Base-by-base conservation (phyloP, 2,888 invertebrate genomes). In the Catocala sponsa region DNA sequence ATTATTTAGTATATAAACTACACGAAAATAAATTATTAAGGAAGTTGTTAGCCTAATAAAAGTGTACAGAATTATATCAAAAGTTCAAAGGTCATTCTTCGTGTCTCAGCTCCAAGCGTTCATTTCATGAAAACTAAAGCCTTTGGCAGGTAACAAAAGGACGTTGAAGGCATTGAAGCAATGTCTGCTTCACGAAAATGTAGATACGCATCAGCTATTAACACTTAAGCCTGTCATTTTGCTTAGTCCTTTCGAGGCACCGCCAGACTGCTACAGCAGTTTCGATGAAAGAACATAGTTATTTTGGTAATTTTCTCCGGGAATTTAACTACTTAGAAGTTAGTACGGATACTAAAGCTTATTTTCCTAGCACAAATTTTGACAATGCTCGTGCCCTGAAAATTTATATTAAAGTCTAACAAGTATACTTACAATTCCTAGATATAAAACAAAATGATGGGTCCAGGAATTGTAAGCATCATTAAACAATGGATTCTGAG, bases 131-230 rank as follows among this genome's bases (percentile, higher is more conserved):
- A 59, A 73, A 70, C 59, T 68, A 58, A 67, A 74, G 63, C 51
- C 67, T 64, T 70, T 62, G 38, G 50, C 55, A 57, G 65, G 64
- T 65, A 70, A 82, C 82, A 81, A 82, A 80, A 81, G 79, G 56
- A 50, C 35, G 63, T 62, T 56, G 59, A 41, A 63, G 68, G 76
- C 64, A 62, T 69, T 61, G 68, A 67, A 74, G 70, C 70, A 79
- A 79, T 78, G 76, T 69, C 74, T 68, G 68, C 67, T 70, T 72
- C 78, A 85, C 87, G 83, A 87, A 87, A 87, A 86, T 76, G 70
- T 59, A 82, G 87, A 87, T 87, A 86, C 57, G 78, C 74, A 87
- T 87, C 87, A 87, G 87, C 84, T 64, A 75, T 77, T 77, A 78
- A 77, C 84, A 83, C 85, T 82, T 74, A 72, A 80, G 81, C 72